phyloP scores from a whole-genome alignment of 2,113 vertebrate genomes.

The Podiceps cristatus region DNA sequence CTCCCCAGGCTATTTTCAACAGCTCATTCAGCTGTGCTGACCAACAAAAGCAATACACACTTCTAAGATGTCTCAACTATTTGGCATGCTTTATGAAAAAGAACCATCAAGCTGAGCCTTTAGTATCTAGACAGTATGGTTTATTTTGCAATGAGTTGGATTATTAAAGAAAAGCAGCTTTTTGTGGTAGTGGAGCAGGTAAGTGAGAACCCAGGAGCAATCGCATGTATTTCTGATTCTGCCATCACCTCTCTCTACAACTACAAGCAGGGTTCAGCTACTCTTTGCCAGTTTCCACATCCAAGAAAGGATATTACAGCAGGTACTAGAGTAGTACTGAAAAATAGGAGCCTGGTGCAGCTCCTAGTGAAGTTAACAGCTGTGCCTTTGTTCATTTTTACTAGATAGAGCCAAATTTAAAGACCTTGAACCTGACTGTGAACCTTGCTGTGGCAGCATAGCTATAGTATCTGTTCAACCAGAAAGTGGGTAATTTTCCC shows the following conservation, averaged over 20 bases:
- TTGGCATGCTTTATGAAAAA: conserved; percentile 31
- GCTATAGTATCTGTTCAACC: background rate
- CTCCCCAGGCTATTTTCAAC: conserved; percentile 37
- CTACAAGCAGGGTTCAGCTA: background rate
- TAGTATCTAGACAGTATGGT: background rate
- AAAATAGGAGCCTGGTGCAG: background rate
- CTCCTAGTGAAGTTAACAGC: background rate
- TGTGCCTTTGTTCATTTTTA: background rate
- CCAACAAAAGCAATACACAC: conserved; percentile 9
- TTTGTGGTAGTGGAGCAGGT: background rate
- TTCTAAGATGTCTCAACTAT: conserved; percentile 37
- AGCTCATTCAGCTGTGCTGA: background rate
- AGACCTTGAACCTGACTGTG: background rate
- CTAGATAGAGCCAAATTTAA: background rate
- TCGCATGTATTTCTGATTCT: background rate
- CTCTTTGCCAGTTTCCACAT: background rate
- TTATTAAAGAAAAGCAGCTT: background rate
- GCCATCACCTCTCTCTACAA: background rate
- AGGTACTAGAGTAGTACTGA: background rate
- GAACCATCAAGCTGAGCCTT: conserved; percentile 10
- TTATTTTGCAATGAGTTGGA: conserved; percentile 3
- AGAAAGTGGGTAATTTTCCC: background rate
- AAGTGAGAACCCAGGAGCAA: background rate
- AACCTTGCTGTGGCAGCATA: background rate
- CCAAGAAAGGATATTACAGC: background rate